phyloP scores from a whole-genome alignment of 2,888 invertebrate genomes.

The Theodoxus fluviatilis region DNA sequence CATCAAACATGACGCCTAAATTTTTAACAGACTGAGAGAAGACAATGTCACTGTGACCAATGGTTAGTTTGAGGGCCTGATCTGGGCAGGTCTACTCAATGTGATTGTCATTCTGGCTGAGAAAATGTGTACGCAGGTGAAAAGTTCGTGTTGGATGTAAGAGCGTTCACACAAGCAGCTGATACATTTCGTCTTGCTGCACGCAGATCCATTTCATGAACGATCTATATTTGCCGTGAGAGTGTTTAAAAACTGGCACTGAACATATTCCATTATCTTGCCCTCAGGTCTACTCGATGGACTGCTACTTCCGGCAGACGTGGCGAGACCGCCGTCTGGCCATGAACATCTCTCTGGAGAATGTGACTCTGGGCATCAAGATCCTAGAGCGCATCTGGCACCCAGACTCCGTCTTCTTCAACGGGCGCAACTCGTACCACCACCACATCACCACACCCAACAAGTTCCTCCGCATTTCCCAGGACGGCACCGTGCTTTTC shows the following conservation, averaged over 20 bases:
- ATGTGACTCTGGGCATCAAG: slow-evolving; percentile 78
- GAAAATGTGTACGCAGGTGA: too few species aligned
- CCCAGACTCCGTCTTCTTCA: slow-evolving; percentile 82
- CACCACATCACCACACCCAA: slow-evolving; percentile 95
- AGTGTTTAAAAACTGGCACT: not conserved
- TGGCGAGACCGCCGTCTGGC: slow-evolving; percentile 84
- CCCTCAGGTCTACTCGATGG: slow-evolving; percentile 81
- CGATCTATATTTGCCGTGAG: not conserved
- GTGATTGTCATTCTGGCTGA: too few species aligned
- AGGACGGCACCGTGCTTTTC: slow-evolving; percentile 89
- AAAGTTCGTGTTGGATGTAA: too few species aligned
- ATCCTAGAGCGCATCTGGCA: slow-evolving; percentile 93
- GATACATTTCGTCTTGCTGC: too few species aligned
- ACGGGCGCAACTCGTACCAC: slow-evolving; percentile 76
- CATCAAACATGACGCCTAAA: too few species aligned
- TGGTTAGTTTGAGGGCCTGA: too few species aligned
- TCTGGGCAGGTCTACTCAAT: too few species aligned
- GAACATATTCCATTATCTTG: too few species aligned
- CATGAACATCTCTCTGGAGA: slow-evolving; percentile 46
- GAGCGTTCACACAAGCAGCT: too few species aligned
- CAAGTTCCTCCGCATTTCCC: slow-evolving; percentile 85
- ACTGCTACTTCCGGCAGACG: slow-evolving; percentile 85
- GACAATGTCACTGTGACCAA: too few species aligned
- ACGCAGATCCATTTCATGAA: too few species aligned
- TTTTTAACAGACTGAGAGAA: too few species aligned